Evolutionary conservation across 2,113 vertebrate species (phyloP).

Genomic region (Vidua macroura): DNA sequence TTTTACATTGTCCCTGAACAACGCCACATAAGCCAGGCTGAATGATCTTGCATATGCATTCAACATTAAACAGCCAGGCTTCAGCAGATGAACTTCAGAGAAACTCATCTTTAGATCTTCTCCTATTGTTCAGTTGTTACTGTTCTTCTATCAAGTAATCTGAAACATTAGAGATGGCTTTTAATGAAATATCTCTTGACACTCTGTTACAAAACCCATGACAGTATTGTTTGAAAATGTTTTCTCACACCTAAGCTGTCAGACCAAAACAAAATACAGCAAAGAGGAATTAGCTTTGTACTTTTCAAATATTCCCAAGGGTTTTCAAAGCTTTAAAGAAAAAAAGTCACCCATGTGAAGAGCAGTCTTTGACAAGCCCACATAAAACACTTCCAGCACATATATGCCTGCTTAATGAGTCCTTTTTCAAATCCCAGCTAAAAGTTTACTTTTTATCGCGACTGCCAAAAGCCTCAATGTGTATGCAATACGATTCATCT

Average conservation of each 20-base stretch:
- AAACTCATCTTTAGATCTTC: background rate
- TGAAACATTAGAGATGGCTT: background rate
- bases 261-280: background rate
- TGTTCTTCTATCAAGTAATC: background rate
- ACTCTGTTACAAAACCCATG: background rate
- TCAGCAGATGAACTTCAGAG: background rate
- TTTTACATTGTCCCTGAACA: background rate
- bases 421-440: background rate
- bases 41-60: background rate
- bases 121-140: background rate
- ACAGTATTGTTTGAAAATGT: background rate
- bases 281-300: background rate
- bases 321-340: background rate
- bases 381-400: background rate
- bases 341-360: background rate
- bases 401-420: background rate
- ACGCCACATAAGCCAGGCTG: background rate
- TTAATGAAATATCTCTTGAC: background rate
- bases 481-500: background rate
- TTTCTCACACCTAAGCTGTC: background rate
- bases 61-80: background rate
- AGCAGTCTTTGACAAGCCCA: background rate
- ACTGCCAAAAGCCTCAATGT: background rate
- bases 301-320: background rate
- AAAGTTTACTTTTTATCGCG: background rate